A percentile compares a stretch with the other conserved stretches of the same genome.
phyloP scores from a whole-genome alignment of 2,113 vertebrate species.

The Spea bombifrons region DNA sequence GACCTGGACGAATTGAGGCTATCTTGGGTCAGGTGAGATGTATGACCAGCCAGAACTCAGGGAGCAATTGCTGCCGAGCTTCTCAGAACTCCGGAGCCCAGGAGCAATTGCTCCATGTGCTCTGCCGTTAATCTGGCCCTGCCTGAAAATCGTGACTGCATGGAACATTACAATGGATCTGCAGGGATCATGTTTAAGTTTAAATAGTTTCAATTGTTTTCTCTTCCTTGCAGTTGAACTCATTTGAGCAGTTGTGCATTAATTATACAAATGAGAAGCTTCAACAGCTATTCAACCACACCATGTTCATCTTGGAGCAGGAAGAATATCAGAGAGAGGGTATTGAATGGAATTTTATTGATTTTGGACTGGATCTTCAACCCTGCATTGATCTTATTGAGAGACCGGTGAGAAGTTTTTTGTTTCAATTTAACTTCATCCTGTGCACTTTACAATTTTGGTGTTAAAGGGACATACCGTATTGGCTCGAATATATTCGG shows the following conservation, averaged over 20 bases:
- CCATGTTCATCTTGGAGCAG: conserved; percentile 88
- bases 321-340: conserved; percentile 87
- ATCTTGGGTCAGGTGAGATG: too few species aligned
- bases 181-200: neutral
- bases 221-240: conserved; percentile 71
- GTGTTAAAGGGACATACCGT: too few species aligned
- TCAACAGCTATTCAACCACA: conserved; percentile 91
- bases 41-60: too few species aligned
- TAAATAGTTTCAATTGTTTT: neutral
- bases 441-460: too few species aligned
- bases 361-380: conserved; percentile 84
- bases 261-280: conserved; percentile 89
- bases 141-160: too few species aligned
- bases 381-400: conserved; percentile 88
- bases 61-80: too few species aligned
- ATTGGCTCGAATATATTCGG: too few species aligned
- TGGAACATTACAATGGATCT: too few species aligned
- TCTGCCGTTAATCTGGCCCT: too few species aligned
- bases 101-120: too few species aligned
- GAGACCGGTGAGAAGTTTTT: conserved; percentile 67
- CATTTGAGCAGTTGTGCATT: conserved; percentile 87
- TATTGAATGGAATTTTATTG: conserved; percentile 87
- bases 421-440: neutral
- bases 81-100: too few species aligned
- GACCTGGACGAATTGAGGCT: too few species aligned